Evolutionary conservation across 2,797 vertebrate species (phyloP), one percentile per base, ranked within the genome.

Genomic region (Cuniculus paca): DNA sequence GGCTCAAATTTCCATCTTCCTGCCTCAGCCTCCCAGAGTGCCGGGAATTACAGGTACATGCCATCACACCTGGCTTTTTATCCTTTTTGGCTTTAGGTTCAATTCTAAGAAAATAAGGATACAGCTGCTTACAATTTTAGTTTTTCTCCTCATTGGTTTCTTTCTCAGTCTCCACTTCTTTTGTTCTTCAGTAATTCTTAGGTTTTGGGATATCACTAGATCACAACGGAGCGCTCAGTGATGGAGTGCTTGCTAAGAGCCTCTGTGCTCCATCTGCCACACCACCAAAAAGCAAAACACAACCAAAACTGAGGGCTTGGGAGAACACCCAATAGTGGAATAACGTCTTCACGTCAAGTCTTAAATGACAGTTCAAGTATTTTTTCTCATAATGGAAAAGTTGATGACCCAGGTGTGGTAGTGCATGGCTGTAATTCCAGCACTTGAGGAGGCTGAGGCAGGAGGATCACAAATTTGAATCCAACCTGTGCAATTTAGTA

Each of bases 81-180:
- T 24, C 39, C 68, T 85, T 77, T 88, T 85, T 20, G 72, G 45
- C n/a, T 93, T 90, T 77, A 83, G 31, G 58, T 88, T 94, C n/a
- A 74, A 26, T n/a, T 94, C 63, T 86, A 90, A 95, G 90, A 93
- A 87, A 94, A 74, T 63, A 56, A n/a, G 90, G 34, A 63, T 36
- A 34, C 9, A 42, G 36, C 42, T 93, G 22, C 63, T 83, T 90
- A 42, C 8, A 45, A 56, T 78, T 86, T 85, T 68, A 9, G 22
- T 26, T 80, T 3, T 4, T 0, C 31, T 34, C 28, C 22, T 82
- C 19, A 60, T 88, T 89, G 78, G 31, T 81, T 86, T 56, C n/a
- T 80, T 26, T 72, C 75, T 95, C 72, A 45, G 68, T 94, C 58
- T 82, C 50, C 45, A 80, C 72, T 96, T 89, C 39, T 88, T 83